Evolutionary conservation across 2,113 vertebrate species (phyloP), one percentile per base, ranked within the genome.

Genomic region (Turdus rufiventris): DNA sequence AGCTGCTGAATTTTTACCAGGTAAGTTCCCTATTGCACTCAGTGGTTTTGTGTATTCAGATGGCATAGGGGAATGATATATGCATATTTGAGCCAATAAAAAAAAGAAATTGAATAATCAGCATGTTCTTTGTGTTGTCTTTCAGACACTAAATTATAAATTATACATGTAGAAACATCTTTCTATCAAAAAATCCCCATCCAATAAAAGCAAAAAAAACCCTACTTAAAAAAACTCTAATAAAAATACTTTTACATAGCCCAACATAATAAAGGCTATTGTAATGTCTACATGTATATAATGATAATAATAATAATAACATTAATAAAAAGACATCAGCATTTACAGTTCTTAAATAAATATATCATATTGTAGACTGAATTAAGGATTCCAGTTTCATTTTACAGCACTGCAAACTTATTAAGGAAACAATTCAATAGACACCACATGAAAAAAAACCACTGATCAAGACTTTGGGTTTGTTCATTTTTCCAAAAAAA

Each of bases 1-100:
- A 92, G 60, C 12, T 88, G 54, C 58, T 94, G 79, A 79, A 72
- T 85, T 91, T 94, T 87, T 62, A 91, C 76, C 89, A 91, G 79
- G 66, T 91, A 89, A 51, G 53, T 58, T 24, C 8, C 28, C 42
- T 63, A 61, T 89, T 77, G 77, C 26, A 53, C 47, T 47, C 70
- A 26, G 36, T 5, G 12, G 3, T 65, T 90, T 74, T 71, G 74
- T 81, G 36, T 71, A 54, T 73, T 81, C 54, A 84, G n/a, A 76
- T 38, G 62, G n/a, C 36, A 48, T 38, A 43, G 14, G n/a, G 43
- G 43, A 84, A 89, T 36, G 40, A 71, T 71, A 63, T 18, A 50
- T 43, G 33, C 31, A 36, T 77, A 79, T 56, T 36, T 53, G 5
- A 91, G 42, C 18, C 26, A 63, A 47, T 53, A 34, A 47, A 62